phyloP scores from a whole-genome alignment of 2,888 invertebrate genomes.

The Cinara cedri region DNA sequence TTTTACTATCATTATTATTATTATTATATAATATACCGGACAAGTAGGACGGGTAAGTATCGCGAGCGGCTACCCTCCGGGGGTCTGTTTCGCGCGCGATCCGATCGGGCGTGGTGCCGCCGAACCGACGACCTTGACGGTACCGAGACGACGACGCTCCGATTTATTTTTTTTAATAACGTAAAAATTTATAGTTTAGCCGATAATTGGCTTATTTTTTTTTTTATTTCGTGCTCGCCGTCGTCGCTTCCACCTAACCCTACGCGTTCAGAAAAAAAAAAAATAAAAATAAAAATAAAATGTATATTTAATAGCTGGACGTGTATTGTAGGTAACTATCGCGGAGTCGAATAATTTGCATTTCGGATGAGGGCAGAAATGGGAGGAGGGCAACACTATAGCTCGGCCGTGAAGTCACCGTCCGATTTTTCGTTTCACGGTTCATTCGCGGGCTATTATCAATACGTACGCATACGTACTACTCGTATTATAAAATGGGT shows the following conservation, averaged over 20 bases:
- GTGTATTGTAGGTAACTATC: too few species aligned
- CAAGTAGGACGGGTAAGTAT: background rate
- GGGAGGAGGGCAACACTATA: background rate
- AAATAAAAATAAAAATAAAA: too few species aligned
- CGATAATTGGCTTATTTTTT: too few species aligned
- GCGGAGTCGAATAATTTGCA: conserved; percentile 24
- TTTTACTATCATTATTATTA: background rate
- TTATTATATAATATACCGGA: background rate
- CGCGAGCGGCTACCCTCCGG: conserved; percentile 7
- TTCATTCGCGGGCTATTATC: conserved; percentile 3
- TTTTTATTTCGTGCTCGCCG: too few species aligned
- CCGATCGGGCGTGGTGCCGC: conserved; percentile 37
- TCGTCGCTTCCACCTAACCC: too few species aligned
- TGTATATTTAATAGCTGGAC: too few species aligned
- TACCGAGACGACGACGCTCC: too few species aligned
- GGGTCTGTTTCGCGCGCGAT: conserved; percentile 30
- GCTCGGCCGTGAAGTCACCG: conserved; percentile 18
- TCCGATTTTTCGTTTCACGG: conserved; percentile 34
- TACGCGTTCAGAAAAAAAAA: too few species aligned
- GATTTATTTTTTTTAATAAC: too few species aligned
- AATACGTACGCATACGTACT: background rate
- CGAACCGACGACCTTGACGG: too few species aligned
- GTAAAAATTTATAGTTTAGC: too few species aligned
- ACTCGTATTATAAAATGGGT: background rate
- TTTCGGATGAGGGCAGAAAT: conserved; percentile 19